Conservation (phyloP, 30 jellyfish, hydroid and myxozoan species). For the Aurelia coerulea region DNA sequence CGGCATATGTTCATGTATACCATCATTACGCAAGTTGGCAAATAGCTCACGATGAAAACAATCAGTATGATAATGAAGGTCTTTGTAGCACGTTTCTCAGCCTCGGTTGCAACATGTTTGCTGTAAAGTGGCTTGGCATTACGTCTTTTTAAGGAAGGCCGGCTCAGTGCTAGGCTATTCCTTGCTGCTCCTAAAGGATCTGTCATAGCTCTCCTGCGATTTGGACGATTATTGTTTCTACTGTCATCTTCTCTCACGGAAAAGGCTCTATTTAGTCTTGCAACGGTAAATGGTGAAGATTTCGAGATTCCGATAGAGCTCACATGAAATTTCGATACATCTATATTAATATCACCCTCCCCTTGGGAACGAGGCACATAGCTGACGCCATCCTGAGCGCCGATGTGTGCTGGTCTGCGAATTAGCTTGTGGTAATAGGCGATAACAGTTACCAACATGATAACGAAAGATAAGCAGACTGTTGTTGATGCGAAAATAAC, state of each 20-base stretch:
- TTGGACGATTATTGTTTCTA: background rate
- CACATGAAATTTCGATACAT: too few relatives aligned
- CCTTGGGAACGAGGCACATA: conserved; percentile 16
- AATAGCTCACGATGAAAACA: conserved; percentile 57
- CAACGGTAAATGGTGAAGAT: background rate
- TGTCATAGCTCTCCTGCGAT: background rate
- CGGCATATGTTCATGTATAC: conserved; percentile 64
- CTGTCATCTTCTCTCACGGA: background rate
- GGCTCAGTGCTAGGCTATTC: background rate
- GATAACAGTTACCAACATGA: conserved; percentile 39
- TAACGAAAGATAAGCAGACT: conserved; percentile 33
- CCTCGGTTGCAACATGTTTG: conserved; percentile 41
- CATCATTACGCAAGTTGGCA: conserved; percentile 73
- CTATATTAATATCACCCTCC: background rate
- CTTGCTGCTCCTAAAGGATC: background rate
- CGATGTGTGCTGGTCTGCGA: conserved; percentile 36
- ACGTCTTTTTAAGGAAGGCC: conserved; percentile 19
- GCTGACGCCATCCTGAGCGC: background rate
- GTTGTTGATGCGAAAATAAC: conserved; percentile 69
- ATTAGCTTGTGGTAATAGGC: conserved; percentile 41
- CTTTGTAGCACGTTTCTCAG: conserved; percentile 60
- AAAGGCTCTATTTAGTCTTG: background rate
- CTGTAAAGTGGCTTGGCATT: conserved; percentile 9
- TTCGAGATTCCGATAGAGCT: background rate
- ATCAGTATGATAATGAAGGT: conserved; percentile 53